A percentile compares a stretch with the other conserved stretches of the same genome.
These are phyloP conservation scores for Leucophenga montana DNA, from an alignment of 2,888 invertebrate genomes.

Conservation along the genomic window DNA sequence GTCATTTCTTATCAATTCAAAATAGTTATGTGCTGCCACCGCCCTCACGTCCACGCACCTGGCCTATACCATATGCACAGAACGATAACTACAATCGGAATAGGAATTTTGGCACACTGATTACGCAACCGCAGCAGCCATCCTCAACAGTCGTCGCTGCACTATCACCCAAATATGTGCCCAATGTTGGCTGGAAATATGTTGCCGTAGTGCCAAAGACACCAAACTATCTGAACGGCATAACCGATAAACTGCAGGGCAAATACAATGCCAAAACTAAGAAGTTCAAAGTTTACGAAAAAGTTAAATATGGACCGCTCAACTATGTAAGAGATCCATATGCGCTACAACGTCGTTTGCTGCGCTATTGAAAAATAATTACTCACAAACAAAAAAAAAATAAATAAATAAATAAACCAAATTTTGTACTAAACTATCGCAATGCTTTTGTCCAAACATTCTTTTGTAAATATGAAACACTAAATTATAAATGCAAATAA, in stretches of 20 bases:
- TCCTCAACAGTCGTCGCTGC: slow-evolving; percentile 51
- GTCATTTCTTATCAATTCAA: too few relatives aligned
- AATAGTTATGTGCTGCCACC: slow-evolving; percentile 72
- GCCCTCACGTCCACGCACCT: slow-evolving; percentile 70
- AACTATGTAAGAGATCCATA: slow-evolving; percentile 67
- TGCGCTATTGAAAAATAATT: slow-evolving; percentile 54
- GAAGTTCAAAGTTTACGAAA: slow-evolving; percentile 72
- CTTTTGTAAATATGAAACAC: slow-evolving; percentile 11
- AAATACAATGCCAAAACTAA: slow-evolving; percentile 72
- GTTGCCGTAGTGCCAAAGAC: slow-evolving; percentile 63
- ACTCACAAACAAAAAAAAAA: not conserved
- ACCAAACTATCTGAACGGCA: slow-evolving; percentile 44
- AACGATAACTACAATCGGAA: slow-evolving; percentile 56
- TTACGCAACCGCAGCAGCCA: slow-evolving; percentile 42
- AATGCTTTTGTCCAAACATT: not conserved
- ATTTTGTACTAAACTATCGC: not conserved
- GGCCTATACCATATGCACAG: slow-evolving; percentile 53
- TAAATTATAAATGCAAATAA: slow-evolving; percentile 13
- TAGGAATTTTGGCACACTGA: slow-evolving; percentile 57
- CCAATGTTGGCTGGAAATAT: slow-evolving; percentile 70
- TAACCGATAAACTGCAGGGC: slow-evolving; percentile 69
- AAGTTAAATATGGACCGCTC: slow-evolving; percentile 68
- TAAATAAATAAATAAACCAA: not conserved
- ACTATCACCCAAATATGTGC: slow-evolving; percentile 69
- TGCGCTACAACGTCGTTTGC: slow-evolving; percentile 46